Evolutionary conservation across 2,113 vertebrate species (phyloP).

Genomic region (Amphilophus citrinellus): DNA sequence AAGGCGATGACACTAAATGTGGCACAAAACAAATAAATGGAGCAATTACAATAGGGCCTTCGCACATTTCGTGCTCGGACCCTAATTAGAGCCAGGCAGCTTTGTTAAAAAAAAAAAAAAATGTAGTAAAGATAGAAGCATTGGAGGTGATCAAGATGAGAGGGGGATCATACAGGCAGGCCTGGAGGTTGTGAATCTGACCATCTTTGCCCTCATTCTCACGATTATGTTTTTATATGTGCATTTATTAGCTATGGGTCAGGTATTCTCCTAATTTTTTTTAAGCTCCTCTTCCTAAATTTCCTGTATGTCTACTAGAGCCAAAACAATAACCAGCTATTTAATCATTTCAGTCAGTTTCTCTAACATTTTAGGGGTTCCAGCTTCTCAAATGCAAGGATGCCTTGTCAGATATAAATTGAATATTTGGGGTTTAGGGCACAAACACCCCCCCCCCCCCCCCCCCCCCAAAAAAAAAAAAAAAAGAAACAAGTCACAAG

Average conservation of each 20-base stretch:
- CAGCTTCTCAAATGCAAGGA: background rate
- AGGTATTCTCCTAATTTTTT: conserved; percentile 5
- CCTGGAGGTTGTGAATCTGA: background rate
- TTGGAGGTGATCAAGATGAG: background rate
- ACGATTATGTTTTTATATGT: background rate
- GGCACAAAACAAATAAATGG: background rate
- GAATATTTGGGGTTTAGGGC: background rate
- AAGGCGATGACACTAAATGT: background rate
- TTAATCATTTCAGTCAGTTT: background rate
- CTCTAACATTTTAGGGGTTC: background rate
- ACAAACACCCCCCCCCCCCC: background rate
- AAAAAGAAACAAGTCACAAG: background rate
- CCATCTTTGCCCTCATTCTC: conserved; percentile 7
- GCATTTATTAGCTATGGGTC: conserved; percentile 1
- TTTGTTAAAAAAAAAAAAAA: background rate
- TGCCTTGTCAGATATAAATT: too few relatives aligned
- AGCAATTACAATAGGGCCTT: too few relatives aligned
- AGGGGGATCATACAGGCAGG: background rate
- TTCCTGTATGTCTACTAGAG: background rate
- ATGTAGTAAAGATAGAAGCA: too few relatives aligned
- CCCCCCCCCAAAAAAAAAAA: background rate
- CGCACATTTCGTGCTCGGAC: too few relatives aligned
- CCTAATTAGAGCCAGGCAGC: background rate
- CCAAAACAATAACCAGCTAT: background rate
- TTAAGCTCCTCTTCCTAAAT: background rate